These are phyloP conservation scores for Oostethus manadensis DNA, from an alignment of 2,113 vertebrate species.

Conservation along the genomic window DNA sequence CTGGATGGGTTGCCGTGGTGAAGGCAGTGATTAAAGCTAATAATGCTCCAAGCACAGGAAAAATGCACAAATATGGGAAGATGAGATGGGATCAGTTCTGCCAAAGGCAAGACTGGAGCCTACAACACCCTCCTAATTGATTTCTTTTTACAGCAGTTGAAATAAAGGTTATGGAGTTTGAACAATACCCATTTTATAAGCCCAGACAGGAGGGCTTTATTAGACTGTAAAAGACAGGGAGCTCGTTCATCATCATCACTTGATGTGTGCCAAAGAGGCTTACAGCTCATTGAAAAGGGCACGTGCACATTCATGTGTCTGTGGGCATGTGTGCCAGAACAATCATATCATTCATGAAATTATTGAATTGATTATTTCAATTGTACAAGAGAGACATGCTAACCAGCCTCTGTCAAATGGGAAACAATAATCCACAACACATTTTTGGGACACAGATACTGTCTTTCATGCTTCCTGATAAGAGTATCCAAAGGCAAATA, in stretches of 20 bases:
- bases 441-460: not conserved
- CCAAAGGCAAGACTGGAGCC: constrained; percentile 47
- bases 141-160: constrained; percentile 58
- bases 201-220: constrained; percentile 52
- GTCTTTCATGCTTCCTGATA: no score
- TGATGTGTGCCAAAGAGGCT: constrained; percentile 34
- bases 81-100: constrained; percentile 52
- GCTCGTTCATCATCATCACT: constrained; percentile 46
- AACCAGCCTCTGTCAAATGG: constrained; percentile 45
- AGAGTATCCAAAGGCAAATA: no score
- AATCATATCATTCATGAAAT: no score
- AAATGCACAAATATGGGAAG: constrained; percentile 34
- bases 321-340: constrained; percentile 10
- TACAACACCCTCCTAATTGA: constrained; percentile 49
- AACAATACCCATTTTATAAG: constrained; percentile 57
- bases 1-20: constrained; percentile 60
- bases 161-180: constrained; percentile 57
- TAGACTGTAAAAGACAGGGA: constrained; percentile 49
- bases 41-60: constrained; percentile 57
- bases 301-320: not conserved
- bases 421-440: constrained; percentile 29
- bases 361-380: constrained; percentile 13
- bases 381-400: constrained; percentile 65
- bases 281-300: constrained; percentile 16
- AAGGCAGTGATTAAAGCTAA: constrained; percentile 63